phyloP scores from a whole-genome alignment of 2,113 vertebrate species.

The Myotis yumanensis region DNA sequence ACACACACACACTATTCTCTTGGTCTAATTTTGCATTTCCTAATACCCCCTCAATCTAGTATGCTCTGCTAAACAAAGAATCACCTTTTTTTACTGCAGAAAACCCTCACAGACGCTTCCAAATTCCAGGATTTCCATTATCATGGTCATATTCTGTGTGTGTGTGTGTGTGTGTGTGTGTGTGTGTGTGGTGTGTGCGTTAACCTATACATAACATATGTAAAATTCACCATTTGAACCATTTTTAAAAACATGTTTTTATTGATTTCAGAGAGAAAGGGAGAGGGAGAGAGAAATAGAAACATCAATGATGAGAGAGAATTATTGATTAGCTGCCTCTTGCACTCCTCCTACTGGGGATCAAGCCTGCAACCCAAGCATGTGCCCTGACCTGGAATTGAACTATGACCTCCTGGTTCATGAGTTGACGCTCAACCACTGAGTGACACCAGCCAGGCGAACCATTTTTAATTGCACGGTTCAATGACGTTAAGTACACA shows the following conservation, averaged over 20 bases:
- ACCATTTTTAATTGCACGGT: background rate
- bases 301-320: background rate
- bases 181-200: background rate
- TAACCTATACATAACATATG: background rate
- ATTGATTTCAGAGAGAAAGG: background rate
- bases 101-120: background rate
- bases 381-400: too few relatives aligned
- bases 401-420: too few relatives aligned
- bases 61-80: background rate
- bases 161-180: background rate
- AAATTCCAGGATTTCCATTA: background rate
- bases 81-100: background rate
- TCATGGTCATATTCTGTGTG: background rate
- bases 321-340: too few relatives aligned
- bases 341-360: too few relatives aligned
- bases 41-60: background rate
- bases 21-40: background rate
- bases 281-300: background rate
- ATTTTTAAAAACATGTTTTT: background rate
- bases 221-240: background rate
- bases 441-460: too few relatives aligned
- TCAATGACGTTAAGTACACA: background rate
- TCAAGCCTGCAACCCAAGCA: too few relatives aligned
- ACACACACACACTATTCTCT: background rate
- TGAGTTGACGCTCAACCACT: too few relatives aligned